A percentile compares a stretch with the other conserved stretches of the same genome.
These are phyloP conservation scores for Camponotus vicinus DNA, from an alignment of 1,140 invertebrate genomes.

Conservation along the genomic window DNA sequence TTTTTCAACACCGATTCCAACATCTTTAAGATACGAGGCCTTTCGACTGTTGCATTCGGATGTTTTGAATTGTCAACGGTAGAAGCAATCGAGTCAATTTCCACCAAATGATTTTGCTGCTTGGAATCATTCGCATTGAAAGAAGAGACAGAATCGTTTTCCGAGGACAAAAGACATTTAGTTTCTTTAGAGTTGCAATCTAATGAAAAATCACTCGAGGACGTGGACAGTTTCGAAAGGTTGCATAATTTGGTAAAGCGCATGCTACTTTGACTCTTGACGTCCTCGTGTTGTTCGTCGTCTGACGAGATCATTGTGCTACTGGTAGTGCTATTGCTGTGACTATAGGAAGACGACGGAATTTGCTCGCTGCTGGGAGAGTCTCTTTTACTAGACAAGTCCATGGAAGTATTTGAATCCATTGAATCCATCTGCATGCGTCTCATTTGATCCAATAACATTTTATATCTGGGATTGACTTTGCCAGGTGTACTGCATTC, in stretches of 20 bases:
- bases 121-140: neutral
- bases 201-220: neutral
- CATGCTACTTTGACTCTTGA: neutral
- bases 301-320: neutral
- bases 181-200: neutral
- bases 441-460: neutral
- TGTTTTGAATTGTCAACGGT: neutral
- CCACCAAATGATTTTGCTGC: neutral
- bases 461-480: neutral
- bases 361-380: neutral
- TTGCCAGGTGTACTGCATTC: neutral
- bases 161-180: neutral
- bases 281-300: neutral
- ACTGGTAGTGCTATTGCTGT: neutral
- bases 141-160: neutral
- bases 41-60: neutral
- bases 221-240: neutral
- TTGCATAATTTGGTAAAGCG: neutral
- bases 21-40: neutral
- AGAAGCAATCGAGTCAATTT: neutral
- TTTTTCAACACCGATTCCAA: neutral
- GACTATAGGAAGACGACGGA: neutral
- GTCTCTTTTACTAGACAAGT: neutral
- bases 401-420: neutral
- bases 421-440: neutral